Conservation (phyloP, 2,888 invertebrate species). For the Cephus sareptanus region DNA sequence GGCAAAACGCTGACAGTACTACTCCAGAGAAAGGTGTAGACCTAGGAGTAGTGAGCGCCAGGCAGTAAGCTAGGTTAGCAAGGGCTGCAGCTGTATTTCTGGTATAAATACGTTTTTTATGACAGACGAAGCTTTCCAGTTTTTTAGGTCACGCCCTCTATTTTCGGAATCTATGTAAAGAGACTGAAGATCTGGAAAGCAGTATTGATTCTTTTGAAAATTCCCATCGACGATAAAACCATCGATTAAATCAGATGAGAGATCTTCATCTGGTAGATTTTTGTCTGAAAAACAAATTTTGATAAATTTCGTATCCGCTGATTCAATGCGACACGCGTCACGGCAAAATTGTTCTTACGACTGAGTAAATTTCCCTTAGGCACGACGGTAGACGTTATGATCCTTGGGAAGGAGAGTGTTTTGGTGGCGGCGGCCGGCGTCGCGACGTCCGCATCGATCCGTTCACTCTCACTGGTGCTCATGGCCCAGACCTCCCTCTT, state of each 20-base stretch:
- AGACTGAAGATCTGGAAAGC: too few relatives aligned
- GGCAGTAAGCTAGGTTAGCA: background rate
- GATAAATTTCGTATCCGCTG: too few relatives aligned
- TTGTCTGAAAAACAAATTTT: too few relatives aligned
- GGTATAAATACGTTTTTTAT: constrained; percentile 1
- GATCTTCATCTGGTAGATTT: too few relatives aligned
- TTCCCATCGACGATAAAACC: too few relatives aligned
- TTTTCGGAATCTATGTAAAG: background rate
- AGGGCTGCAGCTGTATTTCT: background rate
- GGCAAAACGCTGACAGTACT: background rate
- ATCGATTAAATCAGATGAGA: too few relatives aligned
- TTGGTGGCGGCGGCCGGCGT: constrained; percentile 33
- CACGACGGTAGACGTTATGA: background rate
- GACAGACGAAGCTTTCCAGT: background rate
- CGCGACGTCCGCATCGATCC: constrained; percentile 44
- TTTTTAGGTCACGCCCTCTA: constrained; percentile 1
- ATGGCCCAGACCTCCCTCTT: constrained; percentile 32
- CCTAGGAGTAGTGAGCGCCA: background rate
- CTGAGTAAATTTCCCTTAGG: too few relatives aligned
- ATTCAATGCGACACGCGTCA: too few relatives aligned
- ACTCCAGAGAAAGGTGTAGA: background rate
- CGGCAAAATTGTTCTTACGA: too few relatives aligned
- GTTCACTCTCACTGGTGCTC: constrained; percentile 42
- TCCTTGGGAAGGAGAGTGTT: constrained; percentile 21
- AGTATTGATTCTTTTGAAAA: too few relatives aligned